phyloP scores from a whole-genome alignment of 2,797 vertebrate species.

The Cyprinella venusta region DNA sequence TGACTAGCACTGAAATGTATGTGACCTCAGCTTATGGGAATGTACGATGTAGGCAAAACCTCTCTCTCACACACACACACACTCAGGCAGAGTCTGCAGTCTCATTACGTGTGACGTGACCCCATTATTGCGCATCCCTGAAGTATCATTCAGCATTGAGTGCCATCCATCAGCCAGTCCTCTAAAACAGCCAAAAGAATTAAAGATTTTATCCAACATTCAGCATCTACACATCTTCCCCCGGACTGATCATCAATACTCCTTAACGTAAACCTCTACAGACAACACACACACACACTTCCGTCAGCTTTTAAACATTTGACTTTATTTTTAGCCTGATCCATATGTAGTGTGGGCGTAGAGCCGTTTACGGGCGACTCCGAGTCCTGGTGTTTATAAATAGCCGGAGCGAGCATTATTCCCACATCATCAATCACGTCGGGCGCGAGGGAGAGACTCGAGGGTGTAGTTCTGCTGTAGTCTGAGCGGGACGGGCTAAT shows the following conservation, averaged over 20 bases:
- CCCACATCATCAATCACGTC: conserved; percentile 81
- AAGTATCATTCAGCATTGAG: conserved; percentile 71
- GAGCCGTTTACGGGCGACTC: conserved; percentile 69
- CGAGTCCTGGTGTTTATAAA: conserved; percentile 81
- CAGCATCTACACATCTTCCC: conserved; percentile 64
- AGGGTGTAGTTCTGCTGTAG: conserved; percentile 40
- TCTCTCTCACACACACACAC: background rate
- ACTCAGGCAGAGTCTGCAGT: conserved; percentile 18
- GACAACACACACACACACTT: background rate
- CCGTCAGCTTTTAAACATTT: conserved; percentile 4
- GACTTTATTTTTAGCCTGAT: conserved; percentile 54
- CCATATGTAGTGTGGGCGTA: conserved; percentile 67
- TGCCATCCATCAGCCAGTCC: conserved; percentile 72
- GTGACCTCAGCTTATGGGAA: background rate
- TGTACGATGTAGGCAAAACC: background rate
- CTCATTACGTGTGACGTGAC: conserved; percentile 38
- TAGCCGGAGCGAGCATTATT: conserved; percentile 79
- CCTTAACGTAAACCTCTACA: conserved; percentile 31
- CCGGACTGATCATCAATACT: conserved; percentile 55
- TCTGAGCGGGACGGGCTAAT: conserved; percentile 7
- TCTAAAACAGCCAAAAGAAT: conserved; percentile 71
- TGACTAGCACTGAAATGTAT: background rate
- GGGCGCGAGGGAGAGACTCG: conserved; percentile 35
- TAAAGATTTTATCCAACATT: conserved; percentile 77
- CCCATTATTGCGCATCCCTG: conserved; percentile 40